These are phyloP conservation scores for Nematostella vectensis DNA, from an alignment of 92 coral and sea anemone species.

Conservation along the genomic window DNA sequence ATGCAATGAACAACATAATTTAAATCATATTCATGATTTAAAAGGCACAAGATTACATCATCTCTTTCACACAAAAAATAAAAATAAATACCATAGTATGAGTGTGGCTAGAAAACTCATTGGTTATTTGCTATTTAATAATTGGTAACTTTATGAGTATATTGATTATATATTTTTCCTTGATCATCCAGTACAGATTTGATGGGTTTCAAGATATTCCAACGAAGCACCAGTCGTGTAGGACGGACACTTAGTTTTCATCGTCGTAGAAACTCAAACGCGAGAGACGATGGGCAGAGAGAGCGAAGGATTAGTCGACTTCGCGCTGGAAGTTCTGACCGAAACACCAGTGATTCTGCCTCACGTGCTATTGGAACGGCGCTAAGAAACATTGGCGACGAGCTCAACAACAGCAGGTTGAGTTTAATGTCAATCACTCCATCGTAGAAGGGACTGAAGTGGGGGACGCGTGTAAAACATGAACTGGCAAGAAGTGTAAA, in stretches of 20 bases:
- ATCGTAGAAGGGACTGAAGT: not conserved
- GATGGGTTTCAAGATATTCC: slow-evolving; percentile 45
- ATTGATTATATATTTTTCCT: no score
- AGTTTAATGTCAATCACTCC: slow-evolving; percentile 18
- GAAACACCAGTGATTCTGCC: slow-evolving; percentile 1
- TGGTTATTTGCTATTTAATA: no score
- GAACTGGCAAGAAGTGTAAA: no score
- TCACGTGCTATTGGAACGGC: slow-evolving; percentile 63
- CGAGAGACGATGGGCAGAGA: slow-evolving; percentile 11
- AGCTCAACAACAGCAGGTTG: slow-evolving; percentile 64
- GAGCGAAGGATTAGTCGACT: slow-evolving; percentile 4
- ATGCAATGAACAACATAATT: no score
- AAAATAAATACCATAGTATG: no score
- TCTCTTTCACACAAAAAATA: not conserved
- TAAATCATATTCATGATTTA: not conserved
- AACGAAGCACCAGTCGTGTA: slow-evolving; percentile 20
- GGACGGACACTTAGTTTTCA: slow-evolving; percentile 27
- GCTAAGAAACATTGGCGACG: slow-evolving; percentile 76
- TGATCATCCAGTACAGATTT: no score
- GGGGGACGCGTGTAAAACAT: no score
- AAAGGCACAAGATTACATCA: not conserved
- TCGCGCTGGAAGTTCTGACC: slow-evolving; percentile 4
- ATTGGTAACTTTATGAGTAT: no score
- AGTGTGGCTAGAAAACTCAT: no score
- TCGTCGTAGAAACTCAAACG: slow-evolving; percentile 36